Base-by-base conservation (phyloP, 2,797 vertebrate genomes). In the Chelon labrosus region DNA sequence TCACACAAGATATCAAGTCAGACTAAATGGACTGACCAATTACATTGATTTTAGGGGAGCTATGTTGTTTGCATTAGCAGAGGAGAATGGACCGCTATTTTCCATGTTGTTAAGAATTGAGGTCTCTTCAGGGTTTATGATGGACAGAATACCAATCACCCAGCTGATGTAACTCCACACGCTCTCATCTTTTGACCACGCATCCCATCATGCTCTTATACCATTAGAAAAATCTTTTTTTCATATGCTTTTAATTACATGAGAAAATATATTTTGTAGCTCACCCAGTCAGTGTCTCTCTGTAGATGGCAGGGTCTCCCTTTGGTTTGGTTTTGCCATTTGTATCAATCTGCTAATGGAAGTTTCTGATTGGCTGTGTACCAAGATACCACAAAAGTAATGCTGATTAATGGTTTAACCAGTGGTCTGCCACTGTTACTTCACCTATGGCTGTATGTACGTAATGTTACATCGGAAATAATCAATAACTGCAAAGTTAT, bases 41-140 rank as follows among this genome's bases (percentile, higher is more conserved):
- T 90, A 88, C 82, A 83, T 83, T 89, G 82, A 91, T 90, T 91
- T 88, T 76, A 81, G 85, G 84, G 75, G 73, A 83, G 79, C 81
- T 83, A 57, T 91, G 82, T 77, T 77, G 86, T 88, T 90, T 90
- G 88, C 86, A 86, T 93, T 91, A 90, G 88, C 25, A 38, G 60
- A 69, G 79, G 85, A 79, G 90, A 90, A 91, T 83, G 83, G 81
- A 80, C 82, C 76, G 69, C 82, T 71, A 82, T 89, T 91, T 86
- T 80, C 80, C 71, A 74, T 70, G 77, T 83, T 75, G 75, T 66
- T 37, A 79, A 78, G 77, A 83, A 86, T 77, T 82, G 70, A 77
- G 82, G 65, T 75, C 82, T 77, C 60, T 42, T 77, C 70, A 42
- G 80, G 46, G 53, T 57, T 31, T 50, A 49, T 85, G 75, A 85